A percentile compares a stretch with the other conserved stretches of the same genome.
phyloP scores from a whole-genome alignment of 2,797 vertebrate genomes.

The Champsocephalus esox region DNA sequence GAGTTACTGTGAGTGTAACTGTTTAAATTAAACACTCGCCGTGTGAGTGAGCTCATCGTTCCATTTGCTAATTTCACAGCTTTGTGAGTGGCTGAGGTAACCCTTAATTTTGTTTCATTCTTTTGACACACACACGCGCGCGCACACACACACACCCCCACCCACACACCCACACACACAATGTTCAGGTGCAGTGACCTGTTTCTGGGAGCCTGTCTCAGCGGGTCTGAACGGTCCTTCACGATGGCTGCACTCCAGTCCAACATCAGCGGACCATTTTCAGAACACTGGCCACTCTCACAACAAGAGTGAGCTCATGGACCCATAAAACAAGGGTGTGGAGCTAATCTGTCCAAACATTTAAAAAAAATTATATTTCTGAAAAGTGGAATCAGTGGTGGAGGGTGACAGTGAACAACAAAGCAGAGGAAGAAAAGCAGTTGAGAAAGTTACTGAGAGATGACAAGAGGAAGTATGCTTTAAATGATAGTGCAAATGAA shows the following conservation, averaged over 20 bases:
- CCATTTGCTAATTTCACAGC: constrained; percentile 66
- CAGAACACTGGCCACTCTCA: constrained; percentile 60
- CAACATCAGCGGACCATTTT: constrained; percentile 55
- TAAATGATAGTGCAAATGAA: constrained; percentile 34
- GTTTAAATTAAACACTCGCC: constrained; percentile 27
- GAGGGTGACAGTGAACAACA: constrained; percentile 26
- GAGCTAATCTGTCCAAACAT: constrained; percentile 65
- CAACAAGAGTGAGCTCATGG: constrained; percentile 71
- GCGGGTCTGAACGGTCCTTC: constrained; percentile 47
- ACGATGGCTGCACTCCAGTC: constrained; percentile 34
- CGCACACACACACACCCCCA: neutral
- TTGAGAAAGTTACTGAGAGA: constrained; percentile 27
- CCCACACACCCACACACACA: neutral
- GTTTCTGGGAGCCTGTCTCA: constrained; percentile 55
- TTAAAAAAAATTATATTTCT: constrained; percentile 26
- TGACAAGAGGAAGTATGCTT: constrained; percentile 30
- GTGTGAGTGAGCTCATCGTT: constrained; percentile 69
- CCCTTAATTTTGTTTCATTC: constrained; percentile 37
- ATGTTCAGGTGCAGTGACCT: constrained; percentile 58
- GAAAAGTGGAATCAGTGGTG: constrained; percentile 12
- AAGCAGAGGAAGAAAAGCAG: constrained; percentile 6
- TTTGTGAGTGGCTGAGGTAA: constrained; percentile 47
- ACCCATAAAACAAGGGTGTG: constrained; percentile 73
- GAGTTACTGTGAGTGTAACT: neutral
- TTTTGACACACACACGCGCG: constrained; percentile 17